Conservation (phyloP, 2,888 invertebrate genomes). For the Epistrophella euchroma region DNA sequence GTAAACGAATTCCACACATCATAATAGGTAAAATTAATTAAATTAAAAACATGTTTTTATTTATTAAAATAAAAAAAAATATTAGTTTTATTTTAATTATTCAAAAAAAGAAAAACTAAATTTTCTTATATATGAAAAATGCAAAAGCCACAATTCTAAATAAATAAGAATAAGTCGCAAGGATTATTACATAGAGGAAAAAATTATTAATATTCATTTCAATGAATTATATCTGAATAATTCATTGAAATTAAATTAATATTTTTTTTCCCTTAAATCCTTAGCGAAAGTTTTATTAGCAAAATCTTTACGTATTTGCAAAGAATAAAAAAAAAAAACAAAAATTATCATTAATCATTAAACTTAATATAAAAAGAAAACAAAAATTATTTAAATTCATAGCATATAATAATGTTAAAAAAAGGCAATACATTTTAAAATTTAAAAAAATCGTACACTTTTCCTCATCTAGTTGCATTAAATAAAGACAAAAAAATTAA, state of each 20-base stretch:
- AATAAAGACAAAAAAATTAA: slow-evolving; percentile 44
- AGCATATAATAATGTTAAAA: slow-evolving; percentile 68
- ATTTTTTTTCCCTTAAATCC: slow-evolving; percentile 18
- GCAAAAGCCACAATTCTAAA: slow-evolving; percentile 78
- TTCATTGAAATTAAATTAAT: slow-evolving; percentile 42
- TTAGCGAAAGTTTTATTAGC: slow-evolving; percentile 64
- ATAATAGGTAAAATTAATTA: slow-evolving; percentile 51
- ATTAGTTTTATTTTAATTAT: slow-evolving; percentile 40
- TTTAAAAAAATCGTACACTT: slow-evolving; percentile 66
- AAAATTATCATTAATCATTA: slow-evolving; percentile 73
- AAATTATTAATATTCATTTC: slow-evolving; percentile 37
- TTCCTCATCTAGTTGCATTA: slow-evolving; percentile 74
- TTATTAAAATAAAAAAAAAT: slow-evolving; percentile 23
- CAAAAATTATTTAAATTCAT: slow-evolving; percentile 66
- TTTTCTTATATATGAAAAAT: slow-evolving; percentile 73
- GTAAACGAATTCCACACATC: slow-evolving; percentile 33
- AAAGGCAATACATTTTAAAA: slow-evolving; percentile 77
- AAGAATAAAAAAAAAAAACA: slow-evolving; percentile 15
- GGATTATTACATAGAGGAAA: slow-evolving; percentile 30
- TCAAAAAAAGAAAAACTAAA: slow-evolving; percentile 49
- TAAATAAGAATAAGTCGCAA: slow-evolving; percentile 76
- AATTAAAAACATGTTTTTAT: slow-evolving; percentile 62
- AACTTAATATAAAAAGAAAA: slow-evolving; percentile 60
- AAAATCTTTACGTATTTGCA: slow-evolving; percentile 61
- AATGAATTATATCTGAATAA: background rate